Base-by-base conservation (phyloP, 2,888 invertebrate genomes). In the Hipparchia semele region DNA sequence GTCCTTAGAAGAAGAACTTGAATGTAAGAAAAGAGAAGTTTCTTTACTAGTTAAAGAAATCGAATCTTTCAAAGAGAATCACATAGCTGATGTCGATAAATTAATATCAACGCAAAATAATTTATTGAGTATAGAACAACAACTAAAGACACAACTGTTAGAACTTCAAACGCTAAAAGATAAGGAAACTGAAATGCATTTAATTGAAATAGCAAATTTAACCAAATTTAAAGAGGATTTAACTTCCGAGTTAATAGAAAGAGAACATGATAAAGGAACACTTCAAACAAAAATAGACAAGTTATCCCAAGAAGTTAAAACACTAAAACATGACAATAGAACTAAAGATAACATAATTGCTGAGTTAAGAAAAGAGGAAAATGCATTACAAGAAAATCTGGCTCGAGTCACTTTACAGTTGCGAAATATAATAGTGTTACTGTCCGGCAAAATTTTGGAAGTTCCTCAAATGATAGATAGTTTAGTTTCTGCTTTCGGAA, bases 361-460 rank as follows among this genome's bases (percentile, higher is more conserved):
- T 33, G 49, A 68, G 3, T 75, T 89, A 3, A 80, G 77, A 49
- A 78, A 82, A 73, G 73, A 80, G 56, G 80, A 82, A 56, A 74
- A 78, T 60, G 78, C 80, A 73, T 79, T 76, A n/a, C 78, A 83
- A 70, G 79, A 84, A 75, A 77, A 83, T 76, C 72, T 89, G 67
- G 62, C 75, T 10, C 82, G 80, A 77, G 85, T 83, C 39, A 87
- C 86, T 77, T 74, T 79, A 39, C 87, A 59, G 69, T 68, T 13
- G 86, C 81, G 86, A 75, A 77, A 79, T 64, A 82, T 89, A 70
- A 79, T 87, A 12, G 65, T 71, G 3, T 79, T 82, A 72, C 76
- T 89, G 72, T 82, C 86, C 23, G 83, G 83, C 46, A 83, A 86
- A 67, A 80, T 82, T 62, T 79, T 79, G 74, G 84, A 85, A 76